Evolutionary conservation across 2,113 vertebrate genomes (phyloP).

Genomic region (Eurystomus gularis): DNA sequence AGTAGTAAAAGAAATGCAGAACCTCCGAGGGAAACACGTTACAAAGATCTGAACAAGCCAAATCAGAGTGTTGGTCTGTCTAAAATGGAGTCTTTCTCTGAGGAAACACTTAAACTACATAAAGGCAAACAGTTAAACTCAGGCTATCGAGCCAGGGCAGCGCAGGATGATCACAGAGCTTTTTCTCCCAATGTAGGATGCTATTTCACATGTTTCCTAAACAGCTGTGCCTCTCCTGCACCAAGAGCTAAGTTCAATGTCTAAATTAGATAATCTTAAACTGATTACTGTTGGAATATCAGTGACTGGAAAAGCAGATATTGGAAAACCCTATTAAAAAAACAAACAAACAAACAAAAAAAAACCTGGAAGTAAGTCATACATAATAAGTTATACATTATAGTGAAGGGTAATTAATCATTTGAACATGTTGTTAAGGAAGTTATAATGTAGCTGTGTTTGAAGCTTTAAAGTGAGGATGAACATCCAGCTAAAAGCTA

Average conservation of each 20-base stretch:
- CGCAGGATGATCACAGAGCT: background rate
- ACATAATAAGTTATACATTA: background rate
- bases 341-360: no score
- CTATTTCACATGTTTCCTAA: background rate
- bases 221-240: background rate
- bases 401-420: background rate
- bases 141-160: background rate
- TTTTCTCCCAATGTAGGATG: background rate
- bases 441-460: background rate
- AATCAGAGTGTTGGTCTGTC: background rate
- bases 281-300: background rate
- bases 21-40: background rate
- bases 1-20: slow-evolving; percentile 2
- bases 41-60: background rate
- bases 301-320: background rate
- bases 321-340: background rate
- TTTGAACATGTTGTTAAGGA: background rate
- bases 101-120: background rate
- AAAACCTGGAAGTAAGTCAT: background rate
- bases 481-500: background rate
- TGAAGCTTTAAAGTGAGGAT: background rate
- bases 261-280: background rate
- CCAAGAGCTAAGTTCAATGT: background rate
- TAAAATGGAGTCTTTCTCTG: background rate
- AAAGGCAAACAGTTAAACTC: background rate